A percentile compares a stretch with the other conserved stretches of the same genome.
Evolutionary conservation across 2,797 vertebrate species (phyloP).

Genomic region (Enteromius viviparus): DNA sequence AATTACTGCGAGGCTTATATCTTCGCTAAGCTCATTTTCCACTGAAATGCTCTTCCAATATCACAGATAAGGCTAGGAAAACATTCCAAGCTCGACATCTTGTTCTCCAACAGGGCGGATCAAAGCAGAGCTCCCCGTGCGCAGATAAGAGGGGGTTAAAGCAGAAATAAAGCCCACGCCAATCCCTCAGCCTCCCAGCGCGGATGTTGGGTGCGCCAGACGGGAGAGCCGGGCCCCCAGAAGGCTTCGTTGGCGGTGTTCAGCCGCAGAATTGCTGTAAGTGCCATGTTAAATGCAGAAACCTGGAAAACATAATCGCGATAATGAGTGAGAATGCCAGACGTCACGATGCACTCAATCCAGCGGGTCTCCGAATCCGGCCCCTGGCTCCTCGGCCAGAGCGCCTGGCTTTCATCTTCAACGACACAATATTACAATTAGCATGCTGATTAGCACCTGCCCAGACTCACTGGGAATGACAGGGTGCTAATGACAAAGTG

Average conservation of each 20-base stretch:
- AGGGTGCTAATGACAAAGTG: conserved; percentile 57
- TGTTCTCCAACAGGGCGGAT: conserved; percentile 50
- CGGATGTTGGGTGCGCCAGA: conserved; percentile 43
- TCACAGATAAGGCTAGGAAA: conserved; percentile 53
- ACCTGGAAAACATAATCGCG: conserved; percentile 57
- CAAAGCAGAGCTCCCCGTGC: conserved; percentile 34
- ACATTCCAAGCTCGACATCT: conserved; percentile 53
- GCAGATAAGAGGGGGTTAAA: conserved; percentile 46
- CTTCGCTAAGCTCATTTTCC: conserved; percentile 58
- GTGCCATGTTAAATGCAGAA: conserved; percentile 43
- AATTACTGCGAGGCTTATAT: conserved; percentile 50
- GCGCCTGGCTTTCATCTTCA: conserved; percentile 52
- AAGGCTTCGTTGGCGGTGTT: conserved; percentile 21
- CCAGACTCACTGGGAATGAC: conserved; percentile 55
- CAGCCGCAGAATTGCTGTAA: conserved; percentile 23
- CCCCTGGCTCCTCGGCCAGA: conserved; percentile 38
- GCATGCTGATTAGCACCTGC: conserved; percentile 66
- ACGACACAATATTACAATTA: conserved; percentile 61
- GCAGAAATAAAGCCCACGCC: conserved; percentile 44
- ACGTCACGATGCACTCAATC: conserved; percentile 29
- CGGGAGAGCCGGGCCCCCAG: conserved; percentile 21
- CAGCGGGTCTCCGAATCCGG: conserved; percentile 25
- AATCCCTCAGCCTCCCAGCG: conserved; percentile 47
- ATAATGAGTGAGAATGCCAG: conserved; percentile 59
- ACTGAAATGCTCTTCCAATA: conserved; percentile 51